Conservation (phyloP, 2,797 vertebrate species). For the Neosilurus mollespiculum region DNA sequence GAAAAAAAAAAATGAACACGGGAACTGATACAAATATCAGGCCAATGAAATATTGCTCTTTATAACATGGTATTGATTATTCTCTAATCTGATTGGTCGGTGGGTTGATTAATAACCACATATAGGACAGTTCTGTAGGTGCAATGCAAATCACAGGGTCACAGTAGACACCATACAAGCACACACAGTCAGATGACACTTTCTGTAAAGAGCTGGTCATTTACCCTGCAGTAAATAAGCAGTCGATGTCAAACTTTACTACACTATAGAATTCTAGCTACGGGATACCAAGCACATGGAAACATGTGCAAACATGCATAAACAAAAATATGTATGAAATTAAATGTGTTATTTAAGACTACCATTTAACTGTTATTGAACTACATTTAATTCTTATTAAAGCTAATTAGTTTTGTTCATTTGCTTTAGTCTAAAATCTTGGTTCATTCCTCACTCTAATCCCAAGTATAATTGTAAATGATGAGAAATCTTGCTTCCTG, state of each 20-base stretch:
- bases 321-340: background rate
- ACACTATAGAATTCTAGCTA: background rate
- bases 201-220: background rate
- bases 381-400: background rate
- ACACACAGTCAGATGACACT: background rate
- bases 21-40: background rate
- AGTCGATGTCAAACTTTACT: background rate
- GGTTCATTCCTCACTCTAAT: background rate
- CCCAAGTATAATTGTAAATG: background rate
- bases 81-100: background rate
- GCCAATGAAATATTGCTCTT: background rate
- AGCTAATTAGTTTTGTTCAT: too few species aligned
- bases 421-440: background rate
- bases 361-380: background rate
- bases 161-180: background rate
- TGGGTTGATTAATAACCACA: background rate
- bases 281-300: background rate
- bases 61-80: background rate
- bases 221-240: too few species aligned
- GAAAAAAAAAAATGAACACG: constrained; percentile 1
- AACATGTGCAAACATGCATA: background rate
- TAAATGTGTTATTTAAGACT: background rate
- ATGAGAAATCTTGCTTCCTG: background rate
- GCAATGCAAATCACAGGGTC: constrained; percentile 3
- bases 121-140: background rate